Conservation (phyloP, 2,888 invertebrate species). For the Cepaea hortensis region DNA sequence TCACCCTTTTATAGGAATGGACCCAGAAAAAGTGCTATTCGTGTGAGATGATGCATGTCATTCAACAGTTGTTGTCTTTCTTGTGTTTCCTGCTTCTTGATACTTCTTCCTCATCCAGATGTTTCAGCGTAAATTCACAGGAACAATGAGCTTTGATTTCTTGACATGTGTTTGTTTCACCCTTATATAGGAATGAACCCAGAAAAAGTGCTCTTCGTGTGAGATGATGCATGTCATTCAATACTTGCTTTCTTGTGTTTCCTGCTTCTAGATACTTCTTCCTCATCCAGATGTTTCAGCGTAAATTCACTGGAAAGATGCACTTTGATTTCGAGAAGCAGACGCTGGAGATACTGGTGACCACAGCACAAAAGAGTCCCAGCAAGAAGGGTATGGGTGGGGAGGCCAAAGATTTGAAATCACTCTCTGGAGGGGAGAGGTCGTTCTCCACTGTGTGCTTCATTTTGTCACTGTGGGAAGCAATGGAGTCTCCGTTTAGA, state of each 20-base stretch:
- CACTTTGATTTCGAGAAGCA: conserved; percentile 73
- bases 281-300: conserved; percentile 67
- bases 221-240: too few relatives aligned
- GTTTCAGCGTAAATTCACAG: conserved; percentile 70
- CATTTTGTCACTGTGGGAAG: conserved; percentile 93
- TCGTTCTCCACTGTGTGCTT: conserved; percentile 97
- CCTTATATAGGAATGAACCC: too few relatives aligned
- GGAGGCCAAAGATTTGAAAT: conserved; percentile 71
- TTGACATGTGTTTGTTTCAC: too few relatives aligned
- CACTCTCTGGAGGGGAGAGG: conserved; percentile 95
- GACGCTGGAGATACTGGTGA: conserved; percentile 73
- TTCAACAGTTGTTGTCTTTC: background rate
- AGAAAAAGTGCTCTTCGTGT: too few relatives aligned
- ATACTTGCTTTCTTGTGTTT: background rate
- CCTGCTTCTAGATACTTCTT: conserved; percentile 69
- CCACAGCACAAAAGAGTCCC: conserved; percentile 43
- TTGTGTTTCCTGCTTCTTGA: conserved; percentile 55
- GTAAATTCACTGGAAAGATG: conserved; percentile 74
- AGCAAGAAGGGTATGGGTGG: conserved; percentile 37
- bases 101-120: conserved; percentile 72
- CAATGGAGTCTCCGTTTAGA: conserved; percentile 93
- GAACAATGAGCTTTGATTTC: conserved; percentile 74
- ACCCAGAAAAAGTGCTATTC: too few relatives aligned
- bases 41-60: too few relatives aligned
- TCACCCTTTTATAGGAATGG: too few relatives aligned